These are phyloP conservation scores for human DNA, from an alignment of 2,113 vertebrate genomes.

Conservation along the genomic window DNA sequence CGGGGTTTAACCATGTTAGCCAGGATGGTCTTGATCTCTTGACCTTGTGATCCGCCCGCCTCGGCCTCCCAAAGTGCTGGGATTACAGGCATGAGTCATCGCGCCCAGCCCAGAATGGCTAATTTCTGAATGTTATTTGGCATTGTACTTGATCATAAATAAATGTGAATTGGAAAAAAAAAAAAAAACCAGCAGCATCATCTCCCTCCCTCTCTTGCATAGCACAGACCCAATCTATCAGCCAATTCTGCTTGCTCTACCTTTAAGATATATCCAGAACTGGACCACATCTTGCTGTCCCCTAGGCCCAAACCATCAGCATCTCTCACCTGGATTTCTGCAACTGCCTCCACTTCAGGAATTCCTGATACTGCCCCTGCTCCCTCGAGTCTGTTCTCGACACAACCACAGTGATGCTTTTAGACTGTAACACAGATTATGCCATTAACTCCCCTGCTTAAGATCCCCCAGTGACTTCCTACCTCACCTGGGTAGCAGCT, in stretches of 20 bases:
- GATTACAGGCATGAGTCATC: too few species aligned
- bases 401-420: neutral
- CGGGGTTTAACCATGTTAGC: too few species aligned
- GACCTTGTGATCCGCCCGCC: too few species aligned
- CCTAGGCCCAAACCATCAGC: fast-evolving
- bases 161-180: neutral
- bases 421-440: neutral
- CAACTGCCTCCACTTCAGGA: neutral
- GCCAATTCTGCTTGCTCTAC: neutral
- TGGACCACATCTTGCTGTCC: too few species aligned
- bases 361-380: neutral
- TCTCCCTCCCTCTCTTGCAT: neutral
- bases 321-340: too few species aligned
- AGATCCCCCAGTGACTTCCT: neutral
- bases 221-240: neutral
- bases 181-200: neutral
- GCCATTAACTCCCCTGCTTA: neutral
- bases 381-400: neutral
- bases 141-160: too few species aligned
- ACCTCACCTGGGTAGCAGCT: neutral
- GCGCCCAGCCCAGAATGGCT: too few species aligned
- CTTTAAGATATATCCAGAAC: too few species aligned
- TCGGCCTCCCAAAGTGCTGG: too few species aligned
- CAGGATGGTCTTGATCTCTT: too few species aligned
- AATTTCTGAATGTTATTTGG: too few species aligned